These are phyloP conservation scores for Arvicola amphibius DNA, from an alignment of 2,797 vertebrate genomes.

Conservation along the genomic window DNA sequence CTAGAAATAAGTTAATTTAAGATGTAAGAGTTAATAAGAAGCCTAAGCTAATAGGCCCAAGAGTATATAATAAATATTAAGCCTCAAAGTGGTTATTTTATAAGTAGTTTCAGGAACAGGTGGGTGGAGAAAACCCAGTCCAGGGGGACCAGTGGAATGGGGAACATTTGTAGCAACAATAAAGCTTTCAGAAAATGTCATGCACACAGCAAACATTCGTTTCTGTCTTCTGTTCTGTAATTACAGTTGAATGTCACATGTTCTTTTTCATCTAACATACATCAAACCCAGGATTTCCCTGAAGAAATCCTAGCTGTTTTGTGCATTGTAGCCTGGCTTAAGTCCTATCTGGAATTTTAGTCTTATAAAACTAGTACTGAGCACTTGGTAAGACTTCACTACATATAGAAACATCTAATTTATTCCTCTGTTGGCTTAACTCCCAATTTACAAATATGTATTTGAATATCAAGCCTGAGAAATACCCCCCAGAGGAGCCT, in stretches of 20 bases:
- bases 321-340: not conserved
- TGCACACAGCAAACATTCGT: not conserved
- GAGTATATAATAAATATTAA: too few relatives aligned
- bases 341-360: not conserved
- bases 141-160: too few relatives aligned
- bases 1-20: too few relatives aligned
- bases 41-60: too few relatives aligned
- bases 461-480: not conserved
- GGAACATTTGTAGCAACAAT: too few relatives aligned
- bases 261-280: not conserved
- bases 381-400: not conserved
- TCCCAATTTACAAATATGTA: not conserved
- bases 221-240: not conserved
- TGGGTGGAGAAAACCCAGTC: too few relatives aligned
- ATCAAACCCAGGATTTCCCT: not conserved
- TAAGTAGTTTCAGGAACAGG: too few relatives aligned
- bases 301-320: not conserved
- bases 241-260: not conserved
- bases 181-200: not conserved
- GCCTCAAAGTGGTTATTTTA: too few relatives aligned
- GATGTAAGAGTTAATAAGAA: too few relatives aligned
- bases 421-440: not conserved
- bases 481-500: not conserved
- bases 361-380: not conserved
- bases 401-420: not conserved